Evolutionary conservation across 2,113 vertebrate genomes (phyloP).

Genomic region (Odontesthes bonariensis): DNA sequence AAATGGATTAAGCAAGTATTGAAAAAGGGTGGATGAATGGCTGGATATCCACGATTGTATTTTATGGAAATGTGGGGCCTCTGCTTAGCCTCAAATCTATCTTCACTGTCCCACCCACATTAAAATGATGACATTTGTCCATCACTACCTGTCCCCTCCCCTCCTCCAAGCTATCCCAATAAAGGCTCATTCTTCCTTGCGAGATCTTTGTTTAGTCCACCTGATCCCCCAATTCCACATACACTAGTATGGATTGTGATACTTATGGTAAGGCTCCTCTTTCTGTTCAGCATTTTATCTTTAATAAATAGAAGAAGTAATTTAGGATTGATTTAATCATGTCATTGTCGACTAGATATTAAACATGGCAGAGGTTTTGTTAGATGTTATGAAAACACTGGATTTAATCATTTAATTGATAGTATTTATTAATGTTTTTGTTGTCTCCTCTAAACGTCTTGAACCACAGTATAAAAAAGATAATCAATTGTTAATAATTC

Average conservation of each 20-base stretch:
- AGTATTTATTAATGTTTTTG: too few species aligned
- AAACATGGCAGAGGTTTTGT: not conserved
- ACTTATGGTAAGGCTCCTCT: slow-evolving; percentile 65
- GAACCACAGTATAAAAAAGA: too few species aligned
- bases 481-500: too few species aligned
- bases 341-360: not conserved
- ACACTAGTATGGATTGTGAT: slow-evolving; percentile 64
- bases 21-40: too few species aligned
- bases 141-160: slow-evolving; percentile 51
- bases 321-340: not conserved
- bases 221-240: slow-evolving; percentile 36
- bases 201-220: slow-evolving; percentile 42
- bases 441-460: too few species aligned
- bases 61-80: not conserved
- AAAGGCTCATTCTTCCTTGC: slow-evolving; percentile 33
- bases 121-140: slow-evolving; percentile 63
- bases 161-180: slow-evolving; percentile 16
- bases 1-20: too few species aligned
- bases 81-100: not conserved
- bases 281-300: not conserved
- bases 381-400: too few species aligned
- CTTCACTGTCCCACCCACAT: slow-evolving; percentile 39
- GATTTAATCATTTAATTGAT: too few species aligned
- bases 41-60: not conserved
- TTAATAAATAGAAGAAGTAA: not conserved